These are phyloP conservation scores for Peromyscus californicus DNA, from an alignment of 2,113 vertebrate genomes.

Conservation along the genomic window DNA sequence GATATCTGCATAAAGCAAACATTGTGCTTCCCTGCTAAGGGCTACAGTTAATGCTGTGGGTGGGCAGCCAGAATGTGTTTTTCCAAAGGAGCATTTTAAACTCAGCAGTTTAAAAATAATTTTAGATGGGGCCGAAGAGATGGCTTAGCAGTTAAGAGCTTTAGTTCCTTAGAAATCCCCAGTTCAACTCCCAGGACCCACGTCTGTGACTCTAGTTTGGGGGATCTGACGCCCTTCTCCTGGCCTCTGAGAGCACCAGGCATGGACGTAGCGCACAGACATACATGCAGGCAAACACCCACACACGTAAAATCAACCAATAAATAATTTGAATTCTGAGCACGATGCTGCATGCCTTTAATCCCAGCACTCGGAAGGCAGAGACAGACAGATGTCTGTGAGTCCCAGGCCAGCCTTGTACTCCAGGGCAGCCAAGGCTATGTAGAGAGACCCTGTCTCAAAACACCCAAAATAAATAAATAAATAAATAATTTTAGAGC, in stretches of 20 bases:
- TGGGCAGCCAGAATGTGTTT: background rate
- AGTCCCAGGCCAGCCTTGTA: background rate
- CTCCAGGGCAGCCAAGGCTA: background rate
- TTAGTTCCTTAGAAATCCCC: background rate
- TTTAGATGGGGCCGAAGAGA: background rate
- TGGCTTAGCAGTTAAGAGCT: background rate
- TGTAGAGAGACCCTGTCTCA: background rate
- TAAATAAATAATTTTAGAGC: background rate
- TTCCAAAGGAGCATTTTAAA: background rate
- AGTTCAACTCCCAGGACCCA: background rate
- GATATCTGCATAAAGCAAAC: constrained; percentile 35
- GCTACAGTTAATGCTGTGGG: fast-evolving
- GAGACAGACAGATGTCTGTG: background rate
- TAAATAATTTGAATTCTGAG: background rate
- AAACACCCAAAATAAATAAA: background rate
- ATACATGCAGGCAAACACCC: background rate
- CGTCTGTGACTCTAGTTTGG: background rate
- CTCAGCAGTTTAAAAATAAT: background rate
- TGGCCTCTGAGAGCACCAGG: background rate
- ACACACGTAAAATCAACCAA: background rate
- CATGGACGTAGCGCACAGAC: background rate
- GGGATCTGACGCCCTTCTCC: background rate
- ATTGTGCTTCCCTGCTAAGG: background rate
- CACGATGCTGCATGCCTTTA: background rate
- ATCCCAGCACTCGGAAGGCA: background rate